These are phyloP conservation scores for Camponotus fellah DNA, from an alignment of 2,888 invertebrate species.

Conservation along the genomic window DNA sequence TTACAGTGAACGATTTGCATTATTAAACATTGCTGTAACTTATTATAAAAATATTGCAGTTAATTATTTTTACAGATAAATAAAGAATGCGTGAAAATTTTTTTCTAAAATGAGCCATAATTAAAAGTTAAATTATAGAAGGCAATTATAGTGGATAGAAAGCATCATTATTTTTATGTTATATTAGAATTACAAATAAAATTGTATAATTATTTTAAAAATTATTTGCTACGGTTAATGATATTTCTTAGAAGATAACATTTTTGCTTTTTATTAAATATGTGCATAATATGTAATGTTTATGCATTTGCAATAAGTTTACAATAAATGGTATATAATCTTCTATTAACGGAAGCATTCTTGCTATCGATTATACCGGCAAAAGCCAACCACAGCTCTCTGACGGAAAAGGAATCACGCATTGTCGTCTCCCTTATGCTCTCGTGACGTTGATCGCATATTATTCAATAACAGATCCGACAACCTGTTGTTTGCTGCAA, in stretches of 20 bases:
- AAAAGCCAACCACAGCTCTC: slow-evolving; percentile 15
- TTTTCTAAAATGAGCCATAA: background rate
- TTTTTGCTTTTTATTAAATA: background rate
- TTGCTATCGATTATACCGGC: background rate
- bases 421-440: slow-evolving; percentile 71
- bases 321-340: background rate
- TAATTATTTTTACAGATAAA: background rate
- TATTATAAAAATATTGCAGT: background rate
- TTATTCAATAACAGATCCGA: slow-evolving; percentile 75
- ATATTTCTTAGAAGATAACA: background rate
- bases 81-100: no score
- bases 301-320: background rate
- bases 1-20: background rate
- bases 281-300: background rate
- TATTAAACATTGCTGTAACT: background rate
- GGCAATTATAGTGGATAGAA: background rate
- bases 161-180: background rate
- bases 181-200: background rate
- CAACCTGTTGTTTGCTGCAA: slow-evolving; percentile 78
- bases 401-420: slow-evolving; percentile 77
- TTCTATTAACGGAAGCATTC: slow-evolving; percentile 10
- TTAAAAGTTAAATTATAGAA: background rate
- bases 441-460: slow-evolving; percentile 75
- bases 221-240: background rate
- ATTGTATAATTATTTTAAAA: background rate